These are phyloP conservation scores for Anneissia japonica DNA, from an alignment of 35 echinoderm and acorn worm species.

Conservation along the genomic window DNA sequence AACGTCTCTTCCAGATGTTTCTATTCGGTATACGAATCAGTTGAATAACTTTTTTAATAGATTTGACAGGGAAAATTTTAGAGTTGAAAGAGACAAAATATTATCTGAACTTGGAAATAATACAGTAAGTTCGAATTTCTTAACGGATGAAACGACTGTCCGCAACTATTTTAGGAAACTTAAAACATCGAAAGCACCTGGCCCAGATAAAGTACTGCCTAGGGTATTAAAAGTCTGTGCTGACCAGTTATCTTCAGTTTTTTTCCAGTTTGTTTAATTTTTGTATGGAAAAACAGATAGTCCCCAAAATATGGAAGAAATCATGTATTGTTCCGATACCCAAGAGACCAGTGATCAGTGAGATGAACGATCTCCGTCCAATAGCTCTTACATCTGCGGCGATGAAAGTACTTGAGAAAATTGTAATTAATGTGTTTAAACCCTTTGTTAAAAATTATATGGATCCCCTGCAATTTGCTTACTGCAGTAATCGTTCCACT, in stretches of 20 bases:
- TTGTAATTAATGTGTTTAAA: background rate
- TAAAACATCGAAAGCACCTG: conserved; percentile 29
- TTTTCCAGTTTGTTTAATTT: conserved; percentile 23
- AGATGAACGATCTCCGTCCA: background rate
- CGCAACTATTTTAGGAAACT: conserved; percentile 7
- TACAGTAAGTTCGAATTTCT: background rate
- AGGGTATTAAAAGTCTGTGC: conserved; percentile 38
- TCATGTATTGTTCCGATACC: background rate
- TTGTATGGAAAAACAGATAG: background rate
- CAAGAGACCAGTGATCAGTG: background rate
- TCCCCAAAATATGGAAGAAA: conserved; percentile 4
- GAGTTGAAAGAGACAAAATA: background rate
- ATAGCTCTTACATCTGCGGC: background rate
- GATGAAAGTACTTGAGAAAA: background rate
- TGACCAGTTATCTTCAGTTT: conserved; percentile 26
- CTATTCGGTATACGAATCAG: conserved; percentile 35
- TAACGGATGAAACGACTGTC: background rate
- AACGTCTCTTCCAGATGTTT: background rate
- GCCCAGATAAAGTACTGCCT: conserved; percentile 25
- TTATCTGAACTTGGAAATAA: background rate
- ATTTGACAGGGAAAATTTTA: conserved; percentile 4
- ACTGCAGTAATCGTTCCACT: background rate
- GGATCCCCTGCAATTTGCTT: background rate
- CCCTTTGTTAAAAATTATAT: background rate
- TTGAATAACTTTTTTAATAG: conserved; percentile 31